Evolutionary conservation across 53 echinoderm and acorn worm species (phyloP).

Genomic region (Patiria pectinifera): DNA sequence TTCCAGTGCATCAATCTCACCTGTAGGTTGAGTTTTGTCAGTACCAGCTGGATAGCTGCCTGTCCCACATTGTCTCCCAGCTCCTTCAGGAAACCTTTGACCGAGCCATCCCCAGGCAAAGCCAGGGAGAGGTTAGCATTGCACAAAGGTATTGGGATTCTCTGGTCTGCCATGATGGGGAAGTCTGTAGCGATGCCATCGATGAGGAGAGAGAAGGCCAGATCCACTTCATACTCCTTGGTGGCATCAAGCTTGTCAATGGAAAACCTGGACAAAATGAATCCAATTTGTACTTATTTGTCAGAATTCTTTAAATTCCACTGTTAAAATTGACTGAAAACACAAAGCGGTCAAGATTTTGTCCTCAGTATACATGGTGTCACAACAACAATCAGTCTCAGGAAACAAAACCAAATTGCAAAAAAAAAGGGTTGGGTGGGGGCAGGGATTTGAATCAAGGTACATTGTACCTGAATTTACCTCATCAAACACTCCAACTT

Average conservation of each 20-base stretch:
- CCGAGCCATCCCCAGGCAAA: slow-evolving; percentile 27
- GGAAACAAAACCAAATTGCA: too few species aligned
- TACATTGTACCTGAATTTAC: too few species aligned
- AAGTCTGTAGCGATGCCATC: slow-evolving; percentile 28
- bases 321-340: neutral
- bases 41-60: slow-evolving; percentile 26
- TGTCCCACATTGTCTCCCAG: slow-evolving; percentile 47
- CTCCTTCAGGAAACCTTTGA: slow-evolving; percentile 30
- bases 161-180: slow-evolving; percentile 12
- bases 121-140: slow-evolving; percentile 19
- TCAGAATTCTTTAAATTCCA: too few species aligned
- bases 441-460: too few species aligned
- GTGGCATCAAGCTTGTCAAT: slow-evolving; percentile 37
- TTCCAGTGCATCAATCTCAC: too few species aligned
- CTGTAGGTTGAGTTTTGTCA: neutral
- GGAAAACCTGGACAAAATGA: slow-evolving; percentile 15
- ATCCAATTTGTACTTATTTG: neutral
- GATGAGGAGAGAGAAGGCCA: slow-evolving; percentile 12
- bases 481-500: too few species aligned
- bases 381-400: too few species aligned
- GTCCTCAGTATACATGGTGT: too few species aligned
- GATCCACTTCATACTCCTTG: slow-evolving; percentile 42
- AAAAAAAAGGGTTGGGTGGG: too few species aligned
- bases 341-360: too few species aligned
- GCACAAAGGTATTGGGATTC: slow-evolving; percentile 27